Evolutionary conservation across 2,797 vertebrate species (phyloP), one percentile per base, ranked within the genome.

Genomic region (Bradypodion pumilum): DNA sequence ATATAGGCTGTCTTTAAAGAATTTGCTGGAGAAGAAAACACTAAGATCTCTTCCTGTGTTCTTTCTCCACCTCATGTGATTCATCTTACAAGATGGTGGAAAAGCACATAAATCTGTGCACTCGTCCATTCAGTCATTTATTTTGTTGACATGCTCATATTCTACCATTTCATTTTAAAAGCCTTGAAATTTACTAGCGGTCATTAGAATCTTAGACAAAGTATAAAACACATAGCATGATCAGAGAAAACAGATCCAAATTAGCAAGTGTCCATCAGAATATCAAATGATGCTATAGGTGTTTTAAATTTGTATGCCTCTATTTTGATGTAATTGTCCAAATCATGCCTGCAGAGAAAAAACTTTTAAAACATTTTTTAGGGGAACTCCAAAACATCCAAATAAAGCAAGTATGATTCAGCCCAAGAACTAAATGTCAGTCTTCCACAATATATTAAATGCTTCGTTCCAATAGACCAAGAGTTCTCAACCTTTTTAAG

Each of bases 1-100:
- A 83, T 86, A 60, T 82, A 59, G 88, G 88, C 74, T 40, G 29
- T 80, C 80, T 86, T 49, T 89, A 79, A 89, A 86, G 78, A 90
- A 81, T 59, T 84, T 89, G 7, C 79, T 80, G 5, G 73, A 78
- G 86, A 92, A 90, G 85, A 72, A 82, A 35, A 10, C 84, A 75
- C 29, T 83, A 80, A 79, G 35, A 74, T 83, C 91, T 86, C 63
- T 78, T 74, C 65, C 56, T 73, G 12, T 69, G 52, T 40, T 8
- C 15, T n/a, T 59, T 42, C 46, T 76, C 19, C 6, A 19, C 80
- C 68, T 77, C 79, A 40, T 84, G 0, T 0, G 23, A 40, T 59
- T 70, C 79, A 10, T 72, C 76, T 82, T 74, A 46, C 42, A 46
- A 69, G 35, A 10, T 21, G 37, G 66, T 42, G 23, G n/a, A 40